phyloP scores from a whole-genome alignment of 2,888 invertebrate genomes.

The Leucophora obtusa region DNA sequence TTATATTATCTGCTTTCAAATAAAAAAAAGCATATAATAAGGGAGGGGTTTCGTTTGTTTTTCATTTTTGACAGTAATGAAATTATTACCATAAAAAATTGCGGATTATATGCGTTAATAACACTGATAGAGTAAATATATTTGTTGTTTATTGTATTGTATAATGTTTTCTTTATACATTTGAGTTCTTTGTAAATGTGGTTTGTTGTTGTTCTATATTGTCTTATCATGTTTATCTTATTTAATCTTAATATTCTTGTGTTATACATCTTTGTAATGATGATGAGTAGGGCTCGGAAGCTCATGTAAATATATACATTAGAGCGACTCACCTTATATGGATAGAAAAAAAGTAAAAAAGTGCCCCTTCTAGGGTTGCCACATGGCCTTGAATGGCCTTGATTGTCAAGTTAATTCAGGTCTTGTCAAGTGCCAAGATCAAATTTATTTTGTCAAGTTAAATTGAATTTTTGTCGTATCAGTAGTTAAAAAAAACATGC shows the following conservation, averaged over 20 bases:
- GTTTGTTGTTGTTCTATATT: slow-evolving; percentile 40
- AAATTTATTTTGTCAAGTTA: no score
- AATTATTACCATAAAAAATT: slow-evolving; percentile 73
- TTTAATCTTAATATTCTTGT: slow-evolving; percentile 57
- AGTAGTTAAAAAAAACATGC: no score
- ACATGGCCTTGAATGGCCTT: no score
- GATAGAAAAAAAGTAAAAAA: no score
- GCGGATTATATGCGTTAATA: slow-evolving; percentile 67
- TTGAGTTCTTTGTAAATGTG: slow-evolving; percentile 1
- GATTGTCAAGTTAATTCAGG: no score
- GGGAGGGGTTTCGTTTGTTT: background rate
- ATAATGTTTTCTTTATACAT: background rate
- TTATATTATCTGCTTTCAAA: background rate
- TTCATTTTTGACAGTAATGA: slow-evolving; percentile 72
- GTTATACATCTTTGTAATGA: slow-evolving; percentile 46
- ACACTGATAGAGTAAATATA: slow-evolving; percentile 40
- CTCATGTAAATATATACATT: no score
- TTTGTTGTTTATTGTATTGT: background rate
- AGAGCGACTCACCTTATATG: no score
- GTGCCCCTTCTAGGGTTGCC: no score
- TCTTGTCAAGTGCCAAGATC: no score
- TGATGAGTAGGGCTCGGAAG: no score
- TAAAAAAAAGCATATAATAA: background rate
- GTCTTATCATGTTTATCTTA: slow-evolving; percentile 43
- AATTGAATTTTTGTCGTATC: no score